Percentiles rank a stretch among this genome's conserved stretches.
Evolutionary conservation across 2,113 vertebrate genomes (phyloP).

Genomic region (Calyptommatus sinebrachiatus): DNA sequence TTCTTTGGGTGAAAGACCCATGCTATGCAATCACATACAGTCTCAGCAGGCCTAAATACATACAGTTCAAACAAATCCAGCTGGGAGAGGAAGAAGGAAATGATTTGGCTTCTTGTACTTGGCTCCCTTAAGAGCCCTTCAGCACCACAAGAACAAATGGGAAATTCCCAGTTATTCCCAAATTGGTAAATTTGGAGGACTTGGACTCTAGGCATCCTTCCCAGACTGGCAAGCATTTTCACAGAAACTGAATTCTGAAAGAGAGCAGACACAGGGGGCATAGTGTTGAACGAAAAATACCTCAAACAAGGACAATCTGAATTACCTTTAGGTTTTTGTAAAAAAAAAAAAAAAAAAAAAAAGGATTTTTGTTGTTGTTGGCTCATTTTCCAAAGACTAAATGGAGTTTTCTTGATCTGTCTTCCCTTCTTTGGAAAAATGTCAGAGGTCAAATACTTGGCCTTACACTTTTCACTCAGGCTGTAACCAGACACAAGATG

Average conservation of each 20-base stretch:
- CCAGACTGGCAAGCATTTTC: conserved; percentile 1
- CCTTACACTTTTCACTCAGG: no score
- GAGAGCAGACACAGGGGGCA: neutral
- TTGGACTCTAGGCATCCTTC: neutral
- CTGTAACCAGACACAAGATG: no score
- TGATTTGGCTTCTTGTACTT: neutral
- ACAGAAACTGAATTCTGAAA: conserved; percentile 1
- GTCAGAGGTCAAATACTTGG: no score
- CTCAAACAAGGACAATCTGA: no score
- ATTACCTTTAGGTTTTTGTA: no score
- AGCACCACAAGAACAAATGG: neutral
- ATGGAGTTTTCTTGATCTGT: no score
- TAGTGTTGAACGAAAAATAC: neutral
- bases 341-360: no score
- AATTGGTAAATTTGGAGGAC: neutral
- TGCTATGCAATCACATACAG: neutral
- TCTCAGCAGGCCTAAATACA: neutral
- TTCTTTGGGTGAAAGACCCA: neutral
- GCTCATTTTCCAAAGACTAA: no score
- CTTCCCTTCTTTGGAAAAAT: no score
- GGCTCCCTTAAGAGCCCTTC: neutral
- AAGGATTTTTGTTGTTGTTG: no score
- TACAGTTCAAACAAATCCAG: neutral
- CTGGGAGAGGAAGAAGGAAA: no score
- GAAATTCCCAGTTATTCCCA: conserved; percentile 1